These are phyloP conservation scores for Solen grandis DNA, from an alignment of 1,140 invertebrate genomes.

Conservation along the genomic window DNA sequence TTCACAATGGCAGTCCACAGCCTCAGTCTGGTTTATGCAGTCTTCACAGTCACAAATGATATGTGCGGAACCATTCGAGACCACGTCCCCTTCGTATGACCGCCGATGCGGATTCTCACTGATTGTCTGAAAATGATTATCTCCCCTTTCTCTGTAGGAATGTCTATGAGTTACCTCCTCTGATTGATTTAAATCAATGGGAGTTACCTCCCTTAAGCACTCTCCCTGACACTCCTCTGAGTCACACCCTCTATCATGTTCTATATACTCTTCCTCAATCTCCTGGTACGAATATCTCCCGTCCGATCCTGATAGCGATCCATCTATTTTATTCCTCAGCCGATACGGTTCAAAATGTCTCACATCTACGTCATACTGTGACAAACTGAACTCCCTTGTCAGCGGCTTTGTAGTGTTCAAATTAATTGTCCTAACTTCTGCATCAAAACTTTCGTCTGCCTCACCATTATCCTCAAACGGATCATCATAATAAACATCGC, in stretches of 20 bases:
- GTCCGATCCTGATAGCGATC: neutral
- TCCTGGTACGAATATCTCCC: neutral
- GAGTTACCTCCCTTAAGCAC: neutral
- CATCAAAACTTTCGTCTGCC: neutral
- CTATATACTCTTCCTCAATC: neutral
- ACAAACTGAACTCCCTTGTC: slow-evolving; percentile 36
- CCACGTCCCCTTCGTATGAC: neutral
- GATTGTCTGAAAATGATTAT: neutral
- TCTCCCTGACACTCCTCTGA: neutral
- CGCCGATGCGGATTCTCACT: neutral
- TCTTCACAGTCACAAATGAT: slow-evolving; percentile 48
- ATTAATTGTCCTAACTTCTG: slow-evolving; percentile 24
- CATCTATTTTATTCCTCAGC: neutral
- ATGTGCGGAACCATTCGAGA: slow-evolving; percentile 2
- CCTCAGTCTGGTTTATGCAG: slow-evolving; percentile 32
- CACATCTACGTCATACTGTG: slow-evolving; percentile 29
- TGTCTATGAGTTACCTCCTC: neutral
- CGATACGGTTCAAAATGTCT: neutral
- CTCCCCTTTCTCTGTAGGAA: neutral
- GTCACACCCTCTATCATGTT: neutral
- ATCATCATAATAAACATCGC: slow-evolving; percentile 6
- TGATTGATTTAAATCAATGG: too few relatives aligned
- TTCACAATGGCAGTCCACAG: slow-evolving; percentile 30
- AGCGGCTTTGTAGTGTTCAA: neutral
- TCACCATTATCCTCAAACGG: slow-evolving; percentile 16